Percentiles rank a stretch among this genome's conserved stretches.
Conservation (phyloP, 1,140 invertebrate genomes). For the Pomacea maculata region DNA sequence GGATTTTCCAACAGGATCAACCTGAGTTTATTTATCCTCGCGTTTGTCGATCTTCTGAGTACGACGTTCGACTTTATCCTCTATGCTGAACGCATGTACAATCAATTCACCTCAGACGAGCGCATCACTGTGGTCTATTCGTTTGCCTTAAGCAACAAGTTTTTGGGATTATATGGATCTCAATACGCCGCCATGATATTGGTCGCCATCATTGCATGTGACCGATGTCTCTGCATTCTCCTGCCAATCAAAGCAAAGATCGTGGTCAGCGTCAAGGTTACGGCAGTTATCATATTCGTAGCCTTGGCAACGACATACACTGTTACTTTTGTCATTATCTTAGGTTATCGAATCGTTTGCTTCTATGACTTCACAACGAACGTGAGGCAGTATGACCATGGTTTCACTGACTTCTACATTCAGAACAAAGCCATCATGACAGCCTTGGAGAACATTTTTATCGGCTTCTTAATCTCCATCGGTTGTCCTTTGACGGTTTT, state of each 20-base stretch:
- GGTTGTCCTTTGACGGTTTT: slow-evolving; percentile 6
- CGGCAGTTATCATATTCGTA: background rate
- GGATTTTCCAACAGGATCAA: slow-evolving; percentile 5
- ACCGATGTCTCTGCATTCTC: slow-evolving; percentile 4
- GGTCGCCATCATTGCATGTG: background rate
- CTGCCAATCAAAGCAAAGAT: slow-evolving; percentile 1
- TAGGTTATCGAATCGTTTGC: background rate
- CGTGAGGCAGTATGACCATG: background rate
- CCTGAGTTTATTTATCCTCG: background rate
- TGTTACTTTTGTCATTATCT: background rate
- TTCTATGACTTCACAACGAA: background rate
- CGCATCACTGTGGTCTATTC: background rate
- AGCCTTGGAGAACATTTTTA: background rate
- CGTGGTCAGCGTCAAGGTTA: background rate
- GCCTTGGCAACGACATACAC: background rate
- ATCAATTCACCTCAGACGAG: slow-evolving; percentile 4
- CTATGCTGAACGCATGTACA: slow-evolving; percentile 4
- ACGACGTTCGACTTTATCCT: background rate
- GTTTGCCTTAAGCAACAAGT: background rate
- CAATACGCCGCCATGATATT: background rate
- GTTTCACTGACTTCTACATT: background rate
- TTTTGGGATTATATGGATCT: background rate
- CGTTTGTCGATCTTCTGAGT: background rate
- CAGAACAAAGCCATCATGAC: background rate
- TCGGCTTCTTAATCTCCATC: background rate